Evolutionary conservation across 2,888 invertebrate species (phyloP).

Genomic region (Magallana nippona): DNA sequence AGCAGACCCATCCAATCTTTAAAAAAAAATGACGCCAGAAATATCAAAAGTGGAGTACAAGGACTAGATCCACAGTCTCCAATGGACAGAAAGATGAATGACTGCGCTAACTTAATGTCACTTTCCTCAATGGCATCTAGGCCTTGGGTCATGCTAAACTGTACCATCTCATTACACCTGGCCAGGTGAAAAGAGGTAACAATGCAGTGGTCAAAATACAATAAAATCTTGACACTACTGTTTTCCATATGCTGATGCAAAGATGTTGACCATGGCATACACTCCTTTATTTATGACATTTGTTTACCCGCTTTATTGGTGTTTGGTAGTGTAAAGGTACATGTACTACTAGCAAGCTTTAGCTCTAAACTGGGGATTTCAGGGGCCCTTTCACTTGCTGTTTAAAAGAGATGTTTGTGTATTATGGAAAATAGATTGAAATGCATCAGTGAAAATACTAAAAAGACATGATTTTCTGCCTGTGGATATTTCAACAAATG

Average conservation of each 20-base stretch:
- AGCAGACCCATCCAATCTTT: too few species aligned
- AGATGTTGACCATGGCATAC: not conserved
- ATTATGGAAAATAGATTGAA: constrained; percentile 29
- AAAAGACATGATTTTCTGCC: constrained; percentile 20
- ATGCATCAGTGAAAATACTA: constrained; percentile 27
- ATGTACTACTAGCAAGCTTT: too few species aligned
- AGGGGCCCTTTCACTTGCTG: not conserved
- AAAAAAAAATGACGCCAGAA: too few species aligned
- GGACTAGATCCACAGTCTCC: not conserved
- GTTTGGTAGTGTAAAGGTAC: too few species aligned
- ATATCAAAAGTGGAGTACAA: too few species aligned
- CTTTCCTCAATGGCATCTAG: not conserved
- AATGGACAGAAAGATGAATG: not conserved
- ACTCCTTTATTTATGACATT: not conserved
- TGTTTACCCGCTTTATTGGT: too few species aligned
- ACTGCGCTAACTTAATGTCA: not conserved
- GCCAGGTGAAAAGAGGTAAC: not conserved
- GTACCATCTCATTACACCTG: not conserved
- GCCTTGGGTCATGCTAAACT: constrained; percentile 4
- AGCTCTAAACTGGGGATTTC: too few species aligned
- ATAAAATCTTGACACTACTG: not conserved
- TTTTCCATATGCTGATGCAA: not conserved
- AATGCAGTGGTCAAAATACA: not conserved
- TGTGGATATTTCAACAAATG: constrained; percentile 30
- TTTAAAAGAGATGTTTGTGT: constrained; percentile 16